Evolutionary conservation across 2,113 vertebrate species (phyloP), one percentile per base, ranked within the genome.

Genomic region (Cettia cetti): DNA sequence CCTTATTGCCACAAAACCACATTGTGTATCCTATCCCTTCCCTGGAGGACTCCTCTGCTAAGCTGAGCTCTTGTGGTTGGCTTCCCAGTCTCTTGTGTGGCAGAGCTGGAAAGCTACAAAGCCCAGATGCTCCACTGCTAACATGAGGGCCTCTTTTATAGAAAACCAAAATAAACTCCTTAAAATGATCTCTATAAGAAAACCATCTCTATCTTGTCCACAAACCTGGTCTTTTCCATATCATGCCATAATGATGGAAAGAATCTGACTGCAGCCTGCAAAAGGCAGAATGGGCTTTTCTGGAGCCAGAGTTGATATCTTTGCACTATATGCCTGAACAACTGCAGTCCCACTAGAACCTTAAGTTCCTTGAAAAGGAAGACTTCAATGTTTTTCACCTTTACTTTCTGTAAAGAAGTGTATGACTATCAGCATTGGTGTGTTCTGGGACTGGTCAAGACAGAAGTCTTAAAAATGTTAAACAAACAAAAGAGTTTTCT

Each of bases 1-100:
- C 92, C 80, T 93, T 92, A n/a, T 26, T 92, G 78, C 96, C 89
- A n/a, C 93, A 96, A 96, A 97, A 87, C 95, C 94, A 77, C 88
- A 30, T 26, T 85, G 39, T 39, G 69, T 59, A 80, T 95, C 47
- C 47, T 94, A 71, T 37, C 49, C 85, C 44, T 95, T 97, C 92
- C 86, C 89, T 81, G 63, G 86, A 94, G 95, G 87, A 35, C 72
- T 95, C 47, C n/a, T 96, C 53, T 94, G 84, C 95, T 80, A 72
- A 91, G 93, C 76, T 52, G 82, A 92, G 82, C 72, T 87, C 28
- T 63, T 96, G 92, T 85, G 93, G 92, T 92, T 96, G 91, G 74
- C 65, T 94, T 96, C 82, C 54, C 44, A 86, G 40, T 86, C 70
- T 94, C 86, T 96, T 0, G 76, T 91, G 82, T 86, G 95, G 90